Conservation (phyloP, 92 coral and sea anemone genomes). For the Heteractis magnifica region DNA sequence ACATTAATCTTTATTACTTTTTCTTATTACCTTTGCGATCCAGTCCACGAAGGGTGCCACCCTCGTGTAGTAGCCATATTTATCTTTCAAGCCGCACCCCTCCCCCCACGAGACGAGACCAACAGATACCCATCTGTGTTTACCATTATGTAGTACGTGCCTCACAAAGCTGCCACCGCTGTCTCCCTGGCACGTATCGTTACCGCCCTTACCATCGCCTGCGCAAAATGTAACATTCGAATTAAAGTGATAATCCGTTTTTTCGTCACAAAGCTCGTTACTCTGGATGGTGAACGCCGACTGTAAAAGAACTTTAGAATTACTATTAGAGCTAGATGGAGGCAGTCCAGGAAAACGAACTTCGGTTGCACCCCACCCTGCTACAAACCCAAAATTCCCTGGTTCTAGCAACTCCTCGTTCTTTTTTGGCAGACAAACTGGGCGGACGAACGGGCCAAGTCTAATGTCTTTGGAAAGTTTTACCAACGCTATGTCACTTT, state of each 20-base stretch:
- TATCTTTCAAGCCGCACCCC: conserved; percentile 58
- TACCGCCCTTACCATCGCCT: conserved; percentile 69
- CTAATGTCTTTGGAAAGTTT: conserved; percentile 34
- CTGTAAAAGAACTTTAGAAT: conserved; percentile 46
- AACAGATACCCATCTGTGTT: conserved; percentile 59
- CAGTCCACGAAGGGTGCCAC: conserved; percentile 66
- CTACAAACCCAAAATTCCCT: conserved; percentile 42
- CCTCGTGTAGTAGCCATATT: conserved; percentile 68
- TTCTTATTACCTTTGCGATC: conserved; percentile 54
- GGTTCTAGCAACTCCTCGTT: conserved; percentile 25
- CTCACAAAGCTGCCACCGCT: conserved; percentile 67
- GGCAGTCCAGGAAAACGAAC: background rate
- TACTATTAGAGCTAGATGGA: background rate
- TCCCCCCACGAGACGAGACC: conserved; percentile 88
- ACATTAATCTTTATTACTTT: background rate
- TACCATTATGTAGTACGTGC: conserved; percentile 28
- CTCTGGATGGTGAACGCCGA: conserved; percentile 46
- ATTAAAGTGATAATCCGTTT: background rate
- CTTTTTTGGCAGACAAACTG: conserved; percentile 58
- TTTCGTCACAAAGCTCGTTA: conserved; percentile 24
- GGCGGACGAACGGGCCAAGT: conserved; percentile 47
- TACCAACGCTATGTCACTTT: conserved; percentile 62
- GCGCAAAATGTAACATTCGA: conserved; percentile 47
- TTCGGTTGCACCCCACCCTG: conserved; percentile 68
- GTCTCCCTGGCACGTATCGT: conserved; percentile 66